Conservation (phyloP, 2,888 invertebrate genomes). For the Actias luna region DNA sequence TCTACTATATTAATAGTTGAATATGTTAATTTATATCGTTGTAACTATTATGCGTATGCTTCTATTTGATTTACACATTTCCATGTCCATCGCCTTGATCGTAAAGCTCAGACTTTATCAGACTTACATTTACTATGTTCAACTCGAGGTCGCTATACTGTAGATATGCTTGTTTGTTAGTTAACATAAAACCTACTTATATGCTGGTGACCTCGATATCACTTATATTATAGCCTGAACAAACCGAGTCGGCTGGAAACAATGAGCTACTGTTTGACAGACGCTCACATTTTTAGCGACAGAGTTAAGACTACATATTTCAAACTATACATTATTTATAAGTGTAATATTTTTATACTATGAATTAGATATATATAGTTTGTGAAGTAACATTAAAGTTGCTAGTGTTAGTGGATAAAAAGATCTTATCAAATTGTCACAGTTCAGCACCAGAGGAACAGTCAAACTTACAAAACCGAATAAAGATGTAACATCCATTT, state of each 20-base stretch:
- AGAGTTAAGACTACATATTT: not conserved
- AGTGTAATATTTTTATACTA: not conserved
- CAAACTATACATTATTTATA: not conserved
- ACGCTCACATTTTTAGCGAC: slow-evolving; percentile 16
- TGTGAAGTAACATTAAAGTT: no score
- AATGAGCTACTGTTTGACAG: slow-evolving; percentile 21
- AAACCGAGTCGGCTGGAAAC: slow-evolving; percentile 21
- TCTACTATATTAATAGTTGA: not conserved
- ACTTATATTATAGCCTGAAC: slow-evolving; percentile 33
- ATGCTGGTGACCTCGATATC: slow-evolving; percentile 32
- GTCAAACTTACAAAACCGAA: no score
- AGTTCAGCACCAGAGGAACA: no score
- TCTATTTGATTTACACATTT: slow-evolving; percentile 17
- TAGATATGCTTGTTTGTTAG: slow-evolving; percentile 42
- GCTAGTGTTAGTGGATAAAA: no score
- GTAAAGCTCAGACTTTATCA: slow-evolving; percentile 57
- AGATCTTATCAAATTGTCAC: no score
- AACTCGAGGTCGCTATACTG: slow-evolving; percentile 39
- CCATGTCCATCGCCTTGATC: slow-evolving; percentile 34
- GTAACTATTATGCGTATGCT: not conserved
- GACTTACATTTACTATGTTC: slow-evolving; percentile 52
- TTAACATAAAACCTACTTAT: slow-evolving; percentile 28
- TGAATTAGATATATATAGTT: no score
- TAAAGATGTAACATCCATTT: no score
- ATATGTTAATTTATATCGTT: not conserved